These are phyloP conservation scores for Anthopleura sola DNA, from an alignment of 64 coral and sea anemone genomes.

Conservation along the genomic window DNA sequence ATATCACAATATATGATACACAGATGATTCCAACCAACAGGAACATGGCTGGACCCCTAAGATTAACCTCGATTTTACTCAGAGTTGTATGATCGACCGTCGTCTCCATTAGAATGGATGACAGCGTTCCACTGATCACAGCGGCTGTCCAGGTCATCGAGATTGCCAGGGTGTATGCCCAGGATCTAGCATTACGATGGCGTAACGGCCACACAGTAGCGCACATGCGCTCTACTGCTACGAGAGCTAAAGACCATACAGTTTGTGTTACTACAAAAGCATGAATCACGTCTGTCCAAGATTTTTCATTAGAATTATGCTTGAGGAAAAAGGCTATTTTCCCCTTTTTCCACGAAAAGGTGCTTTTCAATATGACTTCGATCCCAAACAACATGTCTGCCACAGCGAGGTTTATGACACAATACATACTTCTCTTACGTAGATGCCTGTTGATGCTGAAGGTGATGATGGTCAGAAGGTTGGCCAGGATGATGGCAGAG, in stretches of 20 bases:
- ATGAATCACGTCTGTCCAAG: too few species aligned
- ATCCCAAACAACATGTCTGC: background rate
- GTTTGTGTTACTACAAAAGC: too few species aligned
- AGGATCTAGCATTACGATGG: background rate
- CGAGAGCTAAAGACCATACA: too few species aligned
- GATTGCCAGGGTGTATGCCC: background rate
- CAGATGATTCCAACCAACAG: background rate
- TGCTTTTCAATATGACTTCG: background rate
- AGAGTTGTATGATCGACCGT: background rate
- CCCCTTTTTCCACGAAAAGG: too few species aligned
- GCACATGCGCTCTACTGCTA: conserved; percentile 12
- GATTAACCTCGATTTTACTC: too few species aligned
- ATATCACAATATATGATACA: background rate
- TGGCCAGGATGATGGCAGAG: background rate
- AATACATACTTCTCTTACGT: background rate
- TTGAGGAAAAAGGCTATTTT: too few species aligned
- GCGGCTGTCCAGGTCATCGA: background rate
- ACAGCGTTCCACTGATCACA: too few species aligned
- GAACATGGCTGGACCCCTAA: too few species aligned
- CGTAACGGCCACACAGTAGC: conserved; percentile 3
- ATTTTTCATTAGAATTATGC: too few species aligned
- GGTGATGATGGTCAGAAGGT: conserved; percentile 11
- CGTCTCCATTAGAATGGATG: too few species aligned
- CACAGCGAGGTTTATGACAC: background rate
- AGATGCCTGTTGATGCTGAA: background rate